Base-by-base conservation (phyloP, 2,113 vertebrate species). In the Sceloporus undulatus region DNA sequence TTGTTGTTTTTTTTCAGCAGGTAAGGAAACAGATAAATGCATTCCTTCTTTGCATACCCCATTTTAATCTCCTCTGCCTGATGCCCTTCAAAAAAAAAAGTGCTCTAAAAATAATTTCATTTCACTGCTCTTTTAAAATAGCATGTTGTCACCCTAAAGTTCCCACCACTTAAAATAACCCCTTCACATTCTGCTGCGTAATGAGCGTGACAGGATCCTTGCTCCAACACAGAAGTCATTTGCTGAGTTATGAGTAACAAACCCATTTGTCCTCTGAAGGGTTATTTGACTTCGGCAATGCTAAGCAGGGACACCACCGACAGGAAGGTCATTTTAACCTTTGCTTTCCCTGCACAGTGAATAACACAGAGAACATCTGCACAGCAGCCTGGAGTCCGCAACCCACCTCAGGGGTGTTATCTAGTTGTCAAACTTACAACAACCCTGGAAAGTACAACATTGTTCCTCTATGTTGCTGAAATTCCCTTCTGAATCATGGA, bases 161-260 rank as follows among this genome's bases (percentile, higher is more conserved):
- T 52, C 78, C 74, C 80, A 82, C 38, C 74, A 19, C 62, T 90
- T 90, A 79, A 90, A 68, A 92, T 80, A 92, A 56, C 59, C 88
- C 5, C 42, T 87, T 23, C 71, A 79, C 81, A 77, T 52, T 19
- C 62, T 81, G 89, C 52, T 78, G n/a, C 62, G 66, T 40, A 79
- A 78, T 40, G 65, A 62, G 73, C 9, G 4, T 89, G n/a, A 91
- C 4, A 85, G 70, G 42, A 13, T 38, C 85, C 42, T 90, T 86
- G 85, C 9, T 82, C 5, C 1, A 77, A n/a, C 9, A 5, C 1
- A 70, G 85, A n/a, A 93, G 54, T 3, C n/a, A 23, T 9, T 18
- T 9, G 5, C 52, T 54, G 79, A 90, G n/a, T 34, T 34, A 34
- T 34, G 34, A 34, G 74, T 9, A 91, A 79, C 42, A 54, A 48